These are phyloP conservation scores for Spea hammondii DNA, from an alignment of 2,797 vertebrate species.

Conservation along the genomic window DNA sequence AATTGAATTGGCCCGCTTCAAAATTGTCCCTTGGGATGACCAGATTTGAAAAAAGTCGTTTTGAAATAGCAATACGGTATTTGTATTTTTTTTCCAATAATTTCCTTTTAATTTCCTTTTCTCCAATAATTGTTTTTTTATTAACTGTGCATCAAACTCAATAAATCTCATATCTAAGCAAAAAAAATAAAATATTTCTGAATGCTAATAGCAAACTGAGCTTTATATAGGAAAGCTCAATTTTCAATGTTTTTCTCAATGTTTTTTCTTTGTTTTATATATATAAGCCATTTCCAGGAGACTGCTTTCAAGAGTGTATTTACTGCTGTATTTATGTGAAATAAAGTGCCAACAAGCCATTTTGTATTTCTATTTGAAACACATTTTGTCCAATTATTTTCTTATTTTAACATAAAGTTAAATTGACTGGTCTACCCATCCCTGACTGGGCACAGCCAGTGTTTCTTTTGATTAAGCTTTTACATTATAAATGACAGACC, in stretches of 20 bases:
- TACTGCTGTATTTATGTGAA: conserved; percentile 68
- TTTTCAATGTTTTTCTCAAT: background rate
- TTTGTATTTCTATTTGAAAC: conserved; percentile 75
- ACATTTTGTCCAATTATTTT: conserved; percentile 75
- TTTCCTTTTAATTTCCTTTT: too few species aligned
- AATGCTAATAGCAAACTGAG: background rate
- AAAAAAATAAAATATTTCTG: too few species aligned
- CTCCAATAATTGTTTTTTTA: too few species aligned
- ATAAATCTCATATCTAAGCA: too few species aligned
- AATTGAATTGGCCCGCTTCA: too few species aligned
- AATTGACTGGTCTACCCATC: conserved; percentile 73
- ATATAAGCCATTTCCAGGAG: conserved; percentile 69
- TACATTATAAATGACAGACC: conserved; percentile 66
- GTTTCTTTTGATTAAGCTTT: conserved; percentile 80
- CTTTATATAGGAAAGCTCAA: background rate
- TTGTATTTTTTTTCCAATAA: too few species aligned
- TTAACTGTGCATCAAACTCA: too few species aligned
- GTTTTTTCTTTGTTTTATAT: conserved; percentile 52
- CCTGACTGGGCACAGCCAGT: conserved; percentile 68
- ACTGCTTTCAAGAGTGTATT: conserved; percentile 71
- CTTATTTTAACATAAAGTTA: conserved; percentile 74
- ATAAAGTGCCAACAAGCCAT: conserved; percentile 74
- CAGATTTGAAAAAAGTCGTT: too few species aligned
- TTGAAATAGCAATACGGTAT: too few species aligned
- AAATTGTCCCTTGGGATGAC: too few species aligned